phyloP scores from a whole-genome alignment of 2,888 invertebrate species.

The Cyclophora albipunctata region DNA sequence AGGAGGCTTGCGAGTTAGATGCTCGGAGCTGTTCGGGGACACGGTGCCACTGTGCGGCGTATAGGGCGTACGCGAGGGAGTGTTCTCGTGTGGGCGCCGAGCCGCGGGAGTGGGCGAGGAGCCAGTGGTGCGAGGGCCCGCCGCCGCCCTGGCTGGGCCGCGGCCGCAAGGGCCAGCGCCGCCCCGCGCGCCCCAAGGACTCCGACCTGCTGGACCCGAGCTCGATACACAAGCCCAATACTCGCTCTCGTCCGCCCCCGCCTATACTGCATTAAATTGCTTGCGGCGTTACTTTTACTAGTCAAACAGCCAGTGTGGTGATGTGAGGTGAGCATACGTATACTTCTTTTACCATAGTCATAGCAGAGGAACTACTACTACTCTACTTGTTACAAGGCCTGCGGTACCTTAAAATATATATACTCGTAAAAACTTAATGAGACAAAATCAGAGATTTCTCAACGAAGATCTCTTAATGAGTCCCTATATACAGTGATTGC shows the following conservation, averaged over 20 bases:
- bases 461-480: no score
- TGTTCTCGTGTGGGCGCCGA: slow-evolving; percentile 86
- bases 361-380: no score
- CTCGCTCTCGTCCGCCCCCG: slow-evolving; percentile 60
- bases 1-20: slow-evolving; percentile 89
- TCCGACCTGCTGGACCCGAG: slow-evolving; percentile 38
- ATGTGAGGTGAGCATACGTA: slow-evolving; percentile 45
- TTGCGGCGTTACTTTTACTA: slow-evolving; percentile 52
- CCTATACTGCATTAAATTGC: slow-evolving; percentile 53
- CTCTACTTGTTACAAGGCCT: no score
- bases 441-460: no score
- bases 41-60: slow-evolving; percentile 91
- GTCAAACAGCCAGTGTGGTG: slow-evolving; percentile 65
- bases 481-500: no score
- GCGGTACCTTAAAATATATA: no score
- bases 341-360: not conserved
- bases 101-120: slow-evolving; percentile 81
- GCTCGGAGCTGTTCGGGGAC: slow-evolving; percentile 90
- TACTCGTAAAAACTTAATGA: no score
- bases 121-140: slow-evolving; percentile 78
- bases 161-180: slow-evolving; percentile 32
- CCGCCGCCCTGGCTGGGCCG: slow-evolving; percentile 55
- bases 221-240: slow-evolving; percentile 45
- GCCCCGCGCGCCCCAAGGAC: slow-evolving; percentile 21
- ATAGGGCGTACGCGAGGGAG: slow-evolving; percentile 91